Percentiles rank a stretch among this genome's conserved stretches.
phyloP scores from a whole-genome alignment of 2,113 vertebrate genomes.

The Bettongia penicillata region DNA sequence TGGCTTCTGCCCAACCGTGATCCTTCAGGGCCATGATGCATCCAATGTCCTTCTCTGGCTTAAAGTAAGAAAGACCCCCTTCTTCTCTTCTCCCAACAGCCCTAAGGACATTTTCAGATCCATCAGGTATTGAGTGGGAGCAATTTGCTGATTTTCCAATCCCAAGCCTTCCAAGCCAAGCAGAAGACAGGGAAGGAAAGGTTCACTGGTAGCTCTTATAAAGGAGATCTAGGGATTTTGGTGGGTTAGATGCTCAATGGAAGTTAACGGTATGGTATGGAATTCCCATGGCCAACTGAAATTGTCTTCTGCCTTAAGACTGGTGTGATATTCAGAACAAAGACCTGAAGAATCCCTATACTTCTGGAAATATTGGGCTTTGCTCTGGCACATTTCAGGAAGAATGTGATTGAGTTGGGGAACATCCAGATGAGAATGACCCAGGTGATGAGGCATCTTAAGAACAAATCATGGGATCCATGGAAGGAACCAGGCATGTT shows the following conservation, averaged over 20 bases:
- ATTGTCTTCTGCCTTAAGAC: background rate
- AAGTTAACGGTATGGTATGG: background rate
- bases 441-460: background rate
- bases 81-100: background rate
- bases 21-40: background rate
- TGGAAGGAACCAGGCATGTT: background rate
- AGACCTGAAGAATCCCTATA: background rate
- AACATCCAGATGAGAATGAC: background rate
- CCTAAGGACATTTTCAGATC: background rate
- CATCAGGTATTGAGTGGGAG: background rate
- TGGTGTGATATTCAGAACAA: background rate
- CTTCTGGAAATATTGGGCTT: background rate
- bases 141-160: background rate
- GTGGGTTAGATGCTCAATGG: background rate
- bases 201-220: background rate
- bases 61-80: background rate
- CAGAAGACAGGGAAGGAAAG: background rate
- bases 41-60: background rate
- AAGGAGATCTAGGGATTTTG: background rate
- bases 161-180: background rate
- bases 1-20: background rate
- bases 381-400: background rate
- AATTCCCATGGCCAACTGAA: background rate
- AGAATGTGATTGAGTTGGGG: background rate
- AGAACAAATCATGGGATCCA: background rate